Base-by-base conservation (phyloP, 2,888 invertebrate genomes). In the Drosophila silvestris region DNA sequence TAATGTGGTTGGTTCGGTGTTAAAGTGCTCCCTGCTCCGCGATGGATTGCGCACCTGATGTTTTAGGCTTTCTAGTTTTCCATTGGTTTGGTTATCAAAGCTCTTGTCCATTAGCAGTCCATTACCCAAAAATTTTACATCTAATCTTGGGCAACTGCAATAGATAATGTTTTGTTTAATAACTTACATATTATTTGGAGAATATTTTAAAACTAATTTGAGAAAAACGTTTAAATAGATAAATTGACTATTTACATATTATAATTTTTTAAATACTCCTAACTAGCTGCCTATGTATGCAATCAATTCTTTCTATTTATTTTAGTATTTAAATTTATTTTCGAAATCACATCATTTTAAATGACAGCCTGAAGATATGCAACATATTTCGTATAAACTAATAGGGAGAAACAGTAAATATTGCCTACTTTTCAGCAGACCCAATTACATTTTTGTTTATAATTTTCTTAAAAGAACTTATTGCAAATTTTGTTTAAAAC, bases 91-190 rank as follows among this genome's bases (percentile, higher is more conserved):
- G 57, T 73, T 87, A 58, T 77, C 82, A 30, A 88, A 81, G 74
- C 83, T 82, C 66, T 71, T 86, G 35, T 79, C 71, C 16, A 83
- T 47, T 22, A 71, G 52, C 82, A 51, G 73, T 37, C 84, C 88
- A 59, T 88, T 88, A 51, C 92, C 92, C 58, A 90, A 83, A 62
- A 91, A 79, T 77, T 84, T 89, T 0, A 93, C 79, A 66, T 93
- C 93, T 92, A 93, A 72, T 83, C 93, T 91, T 89, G 93, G 93
- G 63, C 81, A 91, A 87, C 93, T 93, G 70, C 0, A 81, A 79
- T 0, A 5, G 26, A 32, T 41, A 51, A 44, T 41, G 14, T 35
- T 32, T 5, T 35, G 14, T 28, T n/a, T 5, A 12, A 1, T 19
- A 6, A 26, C 7, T 47, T 26, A 16, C 2, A 26, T 26, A 5